These are phyloP conservation scores for Agrochola lychnidis DNA, from an alignment of 2,888 invertebrate species.

Conservation along the genomic window DNA sequence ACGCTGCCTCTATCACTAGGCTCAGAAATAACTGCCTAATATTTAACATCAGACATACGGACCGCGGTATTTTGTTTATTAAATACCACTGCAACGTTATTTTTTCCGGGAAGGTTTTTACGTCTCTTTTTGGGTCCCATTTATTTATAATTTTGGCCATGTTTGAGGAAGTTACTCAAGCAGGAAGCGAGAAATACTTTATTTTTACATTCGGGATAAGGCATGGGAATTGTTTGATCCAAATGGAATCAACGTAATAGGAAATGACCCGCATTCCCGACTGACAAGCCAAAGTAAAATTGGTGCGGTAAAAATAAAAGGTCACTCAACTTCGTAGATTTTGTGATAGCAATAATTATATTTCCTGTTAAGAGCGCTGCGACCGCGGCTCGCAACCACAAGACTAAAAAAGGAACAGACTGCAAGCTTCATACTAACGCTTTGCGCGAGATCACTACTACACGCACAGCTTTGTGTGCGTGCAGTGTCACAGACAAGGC, in stretches of 20 bases:
- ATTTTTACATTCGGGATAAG: background rate
- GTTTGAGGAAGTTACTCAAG: background rate
- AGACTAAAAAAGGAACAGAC: no score
- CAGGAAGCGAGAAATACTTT: constrained; percentile 2
- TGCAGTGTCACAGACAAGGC: no score
- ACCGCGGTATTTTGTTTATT: constrained; percentile 51
- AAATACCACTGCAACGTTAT: constrained; percentile 33
- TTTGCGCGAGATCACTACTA: no score
- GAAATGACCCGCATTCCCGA: constrained; percentile 24
- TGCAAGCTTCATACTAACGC: no score
- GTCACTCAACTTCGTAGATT: background rate
- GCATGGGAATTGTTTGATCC: background rate
- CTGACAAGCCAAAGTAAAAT: constrained; percentile 28
- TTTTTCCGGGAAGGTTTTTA: constrained; percentile 24
- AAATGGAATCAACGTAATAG: constrained; percentile 21
- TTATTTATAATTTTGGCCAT: constrained; percentile 14
- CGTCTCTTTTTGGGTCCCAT: background rate
- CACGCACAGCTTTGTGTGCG: no score
- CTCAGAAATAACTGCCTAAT: constrained; percentile 33
- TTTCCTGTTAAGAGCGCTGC: background rate
- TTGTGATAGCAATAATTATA: background rate
- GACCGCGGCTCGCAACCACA: no score
- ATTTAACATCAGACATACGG: constrained; percentile 25
- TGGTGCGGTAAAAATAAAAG: constrained; percentile 7
- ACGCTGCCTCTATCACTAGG: constrained; percentile 17